Percentiles rank a stretch among this genome's conserved stretches.
Evolutionary conservation across 1,140 invertebrate genomes (phyloP).

Genomic region (Halotydeus destructor): DNA sequence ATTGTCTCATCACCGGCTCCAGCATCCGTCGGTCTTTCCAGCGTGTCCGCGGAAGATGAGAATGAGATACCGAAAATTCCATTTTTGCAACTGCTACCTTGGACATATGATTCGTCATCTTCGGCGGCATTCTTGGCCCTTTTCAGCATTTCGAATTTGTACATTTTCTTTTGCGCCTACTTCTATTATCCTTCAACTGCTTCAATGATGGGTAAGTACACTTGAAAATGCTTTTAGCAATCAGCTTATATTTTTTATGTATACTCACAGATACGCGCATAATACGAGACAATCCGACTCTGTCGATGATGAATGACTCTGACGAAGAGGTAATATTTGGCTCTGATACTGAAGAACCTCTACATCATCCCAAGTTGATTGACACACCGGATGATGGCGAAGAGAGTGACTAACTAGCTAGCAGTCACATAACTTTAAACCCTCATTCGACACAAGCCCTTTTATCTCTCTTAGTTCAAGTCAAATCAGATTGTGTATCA

Average conservation of each 20-base stretch:
- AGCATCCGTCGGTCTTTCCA: not conserved
- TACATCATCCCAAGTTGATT: conserved; percentile 10
- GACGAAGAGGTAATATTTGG: conserved; percentile 93
- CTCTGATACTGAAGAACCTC: conserved; percentile 11
- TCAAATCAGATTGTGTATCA: too few relatives aligned
- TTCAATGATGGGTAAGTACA: conserved; percentile 8
- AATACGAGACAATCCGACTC: conserved; percentile 87
- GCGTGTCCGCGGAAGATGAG: not conserved
- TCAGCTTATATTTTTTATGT: not conserved
- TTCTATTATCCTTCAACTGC: conserved; percentile 12
- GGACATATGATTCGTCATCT: conserved; percentile 10
- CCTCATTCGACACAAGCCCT: too few relatives aligned
- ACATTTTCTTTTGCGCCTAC: conserved; percentile 9
- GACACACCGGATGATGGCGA: conserved; percentile 12
- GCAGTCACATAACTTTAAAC: too few relatives aligned
- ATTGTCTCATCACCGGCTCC: conserved; percentile 3
- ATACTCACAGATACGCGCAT: conserved; percentile 46
- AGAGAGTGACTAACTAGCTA: conserved; percentile 15
- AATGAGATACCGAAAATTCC: conserved; percentile 5
- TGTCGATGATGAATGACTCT: conserved; percentile 95
- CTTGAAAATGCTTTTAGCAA: conserved; percentile 6
- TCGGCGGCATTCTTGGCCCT: conserved; percentile 13
- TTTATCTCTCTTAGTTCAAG: too few relatives aligned
- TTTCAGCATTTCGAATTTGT: conserved; percentile 12
- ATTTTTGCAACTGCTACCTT: conserved; percentile 12